Evolutionary conservation across 2,888 invertebrate genomes (phyloP), one percentile per base, ranked within the genome.

Genomic region (Eledona agricola): DNA sequence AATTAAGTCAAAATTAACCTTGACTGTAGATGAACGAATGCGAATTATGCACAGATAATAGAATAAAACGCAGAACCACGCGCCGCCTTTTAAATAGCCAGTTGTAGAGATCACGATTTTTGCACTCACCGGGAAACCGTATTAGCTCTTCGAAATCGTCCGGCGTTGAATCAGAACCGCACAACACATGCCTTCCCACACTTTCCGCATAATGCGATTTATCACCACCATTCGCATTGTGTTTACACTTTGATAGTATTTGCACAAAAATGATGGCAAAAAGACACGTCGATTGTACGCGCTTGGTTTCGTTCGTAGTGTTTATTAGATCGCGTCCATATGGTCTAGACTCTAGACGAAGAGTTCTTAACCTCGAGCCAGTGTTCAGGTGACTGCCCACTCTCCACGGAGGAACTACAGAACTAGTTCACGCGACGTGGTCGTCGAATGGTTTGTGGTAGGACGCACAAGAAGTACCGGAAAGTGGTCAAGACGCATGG

Each of bases 401-500:
- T 45, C 46, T 46, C 19, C 28, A 10, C 35, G 20, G n/a, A n/a
- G n/a, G n/a, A n/a, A 26, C 26, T 5, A 26, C 19, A 22, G 11
- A 40, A 26, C 35, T 46, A 25, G 46, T 34, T 35, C 35, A 34
- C 32, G 32, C 35, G 35, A 11, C 34, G 46, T 35, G 35, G 34
- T 15, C 23, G 45, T 46, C 25, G 34, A 34, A 17, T 34, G 45
- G 26, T 25, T 46, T 46, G 46, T 46, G 46, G 46, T 34, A 46
- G 46, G 46, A 46, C 35, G 46, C 20, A 13, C 10, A 46, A 46
- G 46, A 46, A 46, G 35, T 46, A 35, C 35, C 46, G 46, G 46
- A 46, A 46, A 26, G 25, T 26, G 15, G 3, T 13, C 20, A 13
- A 31, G 31, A 43, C 16, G 19, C 13, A 20, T 46, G 46, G 35